These are phyloP conservation scores for Vombatus ursinus DNA, from an alignment of 2,113 vertebrate genomes.

Conservation along the genomic window DNA sequence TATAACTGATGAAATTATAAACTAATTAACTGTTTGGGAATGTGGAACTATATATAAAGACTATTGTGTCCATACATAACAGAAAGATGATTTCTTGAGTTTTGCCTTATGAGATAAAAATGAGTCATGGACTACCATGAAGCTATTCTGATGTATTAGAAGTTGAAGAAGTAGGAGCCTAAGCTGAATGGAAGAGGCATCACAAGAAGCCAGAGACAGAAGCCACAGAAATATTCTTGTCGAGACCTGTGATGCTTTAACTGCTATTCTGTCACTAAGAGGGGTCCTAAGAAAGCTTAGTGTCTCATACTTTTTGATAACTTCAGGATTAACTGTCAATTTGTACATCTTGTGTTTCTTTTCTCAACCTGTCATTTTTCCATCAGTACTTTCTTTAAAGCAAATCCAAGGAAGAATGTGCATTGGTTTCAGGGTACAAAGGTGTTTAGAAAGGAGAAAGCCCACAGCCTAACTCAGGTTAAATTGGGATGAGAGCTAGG, in stretches of 20 bases:
- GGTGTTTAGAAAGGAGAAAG: not conserved
- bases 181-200: too few relatives aligned
- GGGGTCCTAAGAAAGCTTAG: not conserved
- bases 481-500: not conserved
- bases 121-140: not conserved
- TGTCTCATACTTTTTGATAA: not conserved
- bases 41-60: not conserved
- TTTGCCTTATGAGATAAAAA: not conserved
- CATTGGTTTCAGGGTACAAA: not conserved
- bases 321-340: not conserved
- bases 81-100: not conserved
- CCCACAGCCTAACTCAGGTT: not conserved
- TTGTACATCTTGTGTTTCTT: not conserved
- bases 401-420: not conserved
- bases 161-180: not conserved
- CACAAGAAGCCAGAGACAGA: not conserved
- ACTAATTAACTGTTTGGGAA: not conserved
- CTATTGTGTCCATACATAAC: not conserved
- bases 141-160: not conserved
- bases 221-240: not conserved
- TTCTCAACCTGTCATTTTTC: not conserved
- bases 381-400: not conserved
- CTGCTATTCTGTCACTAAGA: not conserved
- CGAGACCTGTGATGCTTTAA: not conserved
- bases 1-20: not conserved